Conservation (phyloP, 2,888 invertebrate genomes). For the Hipparchia sbordonii region DNA sequence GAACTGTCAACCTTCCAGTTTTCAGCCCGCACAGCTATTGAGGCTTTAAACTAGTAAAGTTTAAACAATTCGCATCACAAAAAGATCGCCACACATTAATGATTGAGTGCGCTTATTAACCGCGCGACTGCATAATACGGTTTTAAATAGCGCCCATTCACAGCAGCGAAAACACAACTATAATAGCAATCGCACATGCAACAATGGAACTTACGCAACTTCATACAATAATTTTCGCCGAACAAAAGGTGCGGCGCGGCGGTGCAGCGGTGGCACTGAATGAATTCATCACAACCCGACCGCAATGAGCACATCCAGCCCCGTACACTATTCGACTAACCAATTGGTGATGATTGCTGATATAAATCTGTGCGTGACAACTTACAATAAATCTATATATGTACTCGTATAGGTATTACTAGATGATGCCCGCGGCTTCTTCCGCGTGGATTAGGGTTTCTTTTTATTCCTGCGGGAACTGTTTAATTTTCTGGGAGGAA, state of each 20-base stretch:
- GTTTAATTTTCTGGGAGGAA: no score
- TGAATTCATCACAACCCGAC: conserved; percentile 67
- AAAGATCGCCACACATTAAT: not conserved
- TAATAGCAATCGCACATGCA: conserved; percentile 51
- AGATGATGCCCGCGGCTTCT: no score
- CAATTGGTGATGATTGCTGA: conserved; percentile 53
- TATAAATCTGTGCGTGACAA: conserved; percentile 38
- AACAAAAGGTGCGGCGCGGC: conserved; percentile 67
- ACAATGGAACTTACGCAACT: conserved; percentile 59
- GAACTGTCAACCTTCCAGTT: no score
- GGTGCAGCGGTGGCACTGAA: conserved; percentile 52
- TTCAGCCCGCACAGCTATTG: no score
- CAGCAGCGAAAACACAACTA: conserved; percentile 46
- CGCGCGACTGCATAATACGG: conserved; percentile 9
- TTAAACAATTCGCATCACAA: no score
- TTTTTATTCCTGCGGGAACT: no score
- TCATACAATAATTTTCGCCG: conserved; percentile 58
- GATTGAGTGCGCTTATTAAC: conserved; percentile 9
- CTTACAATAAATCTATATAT: conserved; percentile 29
- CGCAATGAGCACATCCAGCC: conserved; percentile 60
- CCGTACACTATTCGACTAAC: conserved; percentile 55
- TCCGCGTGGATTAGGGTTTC: no score
- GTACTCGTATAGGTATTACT: no score
- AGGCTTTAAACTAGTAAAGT: no score
- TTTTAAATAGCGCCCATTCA: conserved; percentile 33